Conservation (phyloP, 2,113 vertebrate species). For the Pseudorasbora parva region DNA sequence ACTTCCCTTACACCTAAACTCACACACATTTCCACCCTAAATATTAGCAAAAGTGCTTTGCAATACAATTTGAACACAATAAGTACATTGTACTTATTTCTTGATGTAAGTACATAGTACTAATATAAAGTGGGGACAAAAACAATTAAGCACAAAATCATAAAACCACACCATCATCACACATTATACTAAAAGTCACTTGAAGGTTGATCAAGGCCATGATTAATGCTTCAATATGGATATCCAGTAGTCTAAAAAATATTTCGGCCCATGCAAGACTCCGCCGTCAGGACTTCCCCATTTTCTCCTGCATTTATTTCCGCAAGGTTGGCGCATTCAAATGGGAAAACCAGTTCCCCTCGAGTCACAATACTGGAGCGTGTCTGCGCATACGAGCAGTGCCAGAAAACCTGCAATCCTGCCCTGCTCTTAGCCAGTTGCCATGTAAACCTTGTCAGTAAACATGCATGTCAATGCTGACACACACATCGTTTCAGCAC, state of each 20-base stretch:
- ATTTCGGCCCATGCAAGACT: not conserved
- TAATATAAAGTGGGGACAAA: no score
- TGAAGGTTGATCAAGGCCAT: not conserved
- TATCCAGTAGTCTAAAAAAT: no score
- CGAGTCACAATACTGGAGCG: not conserved
- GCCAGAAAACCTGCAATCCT: constrained; percentile 37
- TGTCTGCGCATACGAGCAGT: constrained; percentile 1
- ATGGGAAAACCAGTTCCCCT: not conserved
- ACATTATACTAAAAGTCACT: not conserved
- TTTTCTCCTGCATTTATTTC: not conserved
- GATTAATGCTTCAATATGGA: no score
- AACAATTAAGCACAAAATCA: not conserved
- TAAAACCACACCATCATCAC: not conserved
- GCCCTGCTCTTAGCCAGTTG: constrained; percentile 38
- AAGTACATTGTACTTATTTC: no score
- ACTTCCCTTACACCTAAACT: no score
- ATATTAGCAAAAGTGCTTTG: no score
- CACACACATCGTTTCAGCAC: constrained; percentile 45
- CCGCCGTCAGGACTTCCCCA: not conserved
- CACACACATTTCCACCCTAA: no score
- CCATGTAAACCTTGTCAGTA: constrained; percentile 53
- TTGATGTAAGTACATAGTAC: no score
- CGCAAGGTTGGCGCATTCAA: not conserved
- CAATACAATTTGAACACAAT: no score
- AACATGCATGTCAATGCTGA: constrained; percentile 45